Conservation (phyloP, 37 sponge, comb jelly and placozoan genomes). For the Cliona cf. orientalis region DNA sequence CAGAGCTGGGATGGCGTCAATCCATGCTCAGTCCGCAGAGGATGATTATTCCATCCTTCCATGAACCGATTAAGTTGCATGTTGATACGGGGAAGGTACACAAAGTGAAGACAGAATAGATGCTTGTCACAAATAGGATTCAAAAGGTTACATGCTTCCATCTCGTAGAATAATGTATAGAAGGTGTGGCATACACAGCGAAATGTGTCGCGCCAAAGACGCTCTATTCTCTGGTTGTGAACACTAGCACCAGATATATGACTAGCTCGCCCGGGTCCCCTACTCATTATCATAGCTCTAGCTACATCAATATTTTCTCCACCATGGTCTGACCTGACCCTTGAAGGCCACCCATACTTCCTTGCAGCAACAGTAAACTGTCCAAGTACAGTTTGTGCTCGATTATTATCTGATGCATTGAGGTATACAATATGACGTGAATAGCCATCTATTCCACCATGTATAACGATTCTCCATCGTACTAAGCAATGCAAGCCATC, state of each 20-base stretch:
- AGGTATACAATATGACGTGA: slow-evolving; percentile 13
- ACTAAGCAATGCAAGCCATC: slow-evolving; percentile 33
- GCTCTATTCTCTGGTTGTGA: slow-evolving; percentile 33
- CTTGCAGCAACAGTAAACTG: slow-evolving; percentile 19
- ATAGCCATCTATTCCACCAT: slow-evolving; percentile 25
- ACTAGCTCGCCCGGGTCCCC: slow-evolving; percentile 22
- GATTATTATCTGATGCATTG: slow-evolving; percentile 15
- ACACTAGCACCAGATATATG: slow-evolving; percentile 20
- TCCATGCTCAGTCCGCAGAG: slow-evolving; percentile 22
- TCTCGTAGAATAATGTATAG: slow-evolving; percentile 37
- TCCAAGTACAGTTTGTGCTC: slow-evolving; percentile 13
- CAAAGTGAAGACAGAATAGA: slow-evolving; percentile 26
- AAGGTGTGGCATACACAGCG: slow-evolving; percentile 25
- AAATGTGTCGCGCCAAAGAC: slow-evolving; percentile 26
- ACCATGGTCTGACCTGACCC: slow-evolving; percentile 26
- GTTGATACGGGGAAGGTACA: slow-evolving; percentile 24
- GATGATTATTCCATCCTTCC: slow-evolving; percentile 42
- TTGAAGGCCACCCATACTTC: slow-evolving; percentile 21
- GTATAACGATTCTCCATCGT: slow-evolving; percentile 31
- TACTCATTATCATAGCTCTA: slow-evolving; percentile 15
- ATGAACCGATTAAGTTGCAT: slow-evolving; percentile 20
- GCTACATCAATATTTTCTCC: slow-evolving; percentile 33
- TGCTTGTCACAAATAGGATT: slow-evolving; percentile 3
- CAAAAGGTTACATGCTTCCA: slow-evolving; percentile 4
- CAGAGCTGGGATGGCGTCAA: slow-evolving; percentile 42